Base-by-base conservation (phyloP, 2,113 vertebrate species). In the Haemorhous mexicanus region DNA sequence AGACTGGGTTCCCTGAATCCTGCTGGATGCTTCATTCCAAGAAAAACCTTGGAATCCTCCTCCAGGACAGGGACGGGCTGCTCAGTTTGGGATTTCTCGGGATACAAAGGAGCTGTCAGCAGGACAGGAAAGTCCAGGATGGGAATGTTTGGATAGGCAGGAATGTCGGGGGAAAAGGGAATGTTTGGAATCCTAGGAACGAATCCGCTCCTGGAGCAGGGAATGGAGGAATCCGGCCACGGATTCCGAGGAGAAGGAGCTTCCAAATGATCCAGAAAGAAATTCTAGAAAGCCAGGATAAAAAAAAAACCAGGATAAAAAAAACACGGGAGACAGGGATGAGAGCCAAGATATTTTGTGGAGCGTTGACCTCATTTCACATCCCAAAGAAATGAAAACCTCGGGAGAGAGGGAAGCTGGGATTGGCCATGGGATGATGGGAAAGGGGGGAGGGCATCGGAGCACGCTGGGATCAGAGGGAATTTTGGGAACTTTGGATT, bases 311-410 rank as follows among this genome's bases (percentile, higher is more conserved):
- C 1, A 15, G n/a, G n/a, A 59, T 35, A 11, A n/a, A 47, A 47
- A 18, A 35, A 35, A 35, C 21, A 1, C 20, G 27, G 44, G 79
- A 91, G 75, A 64, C 6, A 0, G 17, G 44, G 44, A 80, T 11
- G 28, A 15, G 39, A 86, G 94, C 90, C 95, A 95, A 75, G 46
- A 81, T 16, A 55, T 92, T 94, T 50, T 87, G 91, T 7, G 80
- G 96, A 80, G 47, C 30, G 4, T 27, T 93, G 90, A 95, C 94
- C 95, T 95, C 35, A 59, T 89, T 92, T 92, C 83, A 92, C 92
- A 90, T 85, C 39, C 80, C 62, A 26, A 79, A 35, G 37, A 79
- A 84, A 90, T 30, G 16, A 28, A 74, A 94, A 79, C 13, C 63
- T 90, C 53, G 21, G 37, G 44, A 50, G 62, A 66, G 35, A 24